Evolutionary conservation across 2,888 invertebrate species (phyloP).

Genomic region (Diaprepes abbreviatus): DNA sequence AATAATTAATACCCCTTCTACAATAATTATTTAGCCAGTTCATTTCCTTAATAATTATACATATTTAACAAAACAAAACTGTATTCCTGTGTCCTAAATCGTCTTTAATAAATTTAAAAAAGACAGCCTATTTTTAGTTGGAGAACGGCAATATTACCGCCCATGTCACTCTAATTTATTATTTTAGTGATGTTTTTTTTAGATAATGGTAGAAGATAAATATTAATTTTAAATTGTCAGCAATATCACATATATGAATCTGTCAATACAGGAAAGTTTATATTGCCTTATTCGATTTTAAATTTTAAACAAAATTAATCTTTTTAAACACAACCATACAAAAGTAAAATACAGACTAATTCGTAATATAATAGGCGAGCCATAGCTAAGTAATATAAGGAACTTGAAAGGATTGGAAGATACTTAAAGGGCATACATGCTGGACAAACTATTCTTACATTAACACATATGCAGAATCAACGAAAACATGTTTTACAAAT

Average conservation of each 20-base stretch:
- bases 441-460: slow-evolving; percentile 22
- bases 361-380: slow-evolving; percentile 43
- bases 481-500: slow-evolving; percentile 50
- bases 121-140: slow-evolving; percentile 36
- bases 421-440: slow-evolving; percentile 20
- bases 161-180: slow-evolving; percentile 35
- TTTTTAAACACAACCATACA: slow-evolving; percentile 61
- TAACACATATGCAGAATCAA: slow-evolving; percentile 21
- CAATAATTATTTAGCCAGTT: slow-evolving; percentile 21
- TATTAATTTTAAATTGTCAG: slow-evolving; percentile 64
- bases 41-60: slow-evolving; percentile 29
- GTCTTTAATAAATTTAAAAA: slow-evolving; percentile 37
- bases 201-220: slow-evolving; percentile 56
- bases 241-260: slow-evolving; percentile 59
- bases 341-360: slow-evolving; percentile 40
- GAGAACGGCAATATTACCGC: slow-evolving; percentile 17
- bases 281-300: slow-evolving; percentile 61
- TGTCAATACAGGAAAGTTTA: slow-evolving; percentile 54
- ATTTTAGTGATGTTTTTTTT: slow-evolving; percentile 55
- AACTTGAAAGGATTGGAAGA: slow-evolving; percentile 48
- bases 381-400: slow-evolving; percentile 44
- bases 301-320: slow-evolving; percentile 50
- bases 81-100: slow-evolving; percentile 24
- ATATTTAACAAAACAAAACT: slow-evolving; percentile 23
- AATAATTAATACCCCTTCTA: slow-evolving; percentile 25